Base-by-base conservation (phyloP, 2,113 vertebrate genomes). In the Dermatemys mawii region DNA sequence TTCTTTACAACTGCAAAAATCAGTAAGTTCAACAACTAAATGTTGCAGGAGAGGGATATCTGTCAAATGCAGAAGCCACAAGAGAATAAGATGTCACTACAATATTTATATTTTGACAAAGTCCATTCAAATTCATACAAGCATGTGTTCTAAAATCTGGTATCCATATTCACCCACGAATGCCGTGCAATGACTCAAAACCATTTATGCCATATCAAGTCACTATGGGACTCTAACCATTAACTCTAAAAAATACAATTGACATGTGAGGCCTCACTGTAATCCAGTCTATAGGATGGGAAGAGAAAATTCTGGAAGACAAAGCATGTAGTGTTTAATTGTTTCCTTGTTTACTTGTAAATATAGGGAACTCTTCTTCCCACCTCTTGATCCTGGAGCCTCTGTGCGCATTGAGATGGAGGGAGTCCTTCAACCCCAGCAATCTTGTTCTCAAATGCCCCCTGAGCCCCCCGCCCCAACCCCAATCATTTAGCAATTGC, bases 11-110 rank as follows among this genome's bases (percentile, higher is more conserved):
- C 29, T 92, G 44, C 48, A 91, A 57, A 53, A 86, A 87, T 88
- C 90, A 78, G 92, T 78, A 87, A 79, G 91, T 93, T 76, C 91
- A 49, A 44, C 92, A 92, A 81, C 88, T 90, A 93, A 89, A 92
- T 76, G 11, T 90, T 91, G 84, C 84, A 95, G 79, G 38, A 70
- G 78, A 91, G 27, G 32, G 78, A 92, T 78, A 44, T 41, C 73
- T 90, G 83, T 86, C 81, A 92, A 93, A 85, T 73, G 17, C 11
- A 85, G 79, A 82, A 96, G 83, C 60, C 60, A 79, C 60, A 63
- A 70, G 76, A 51, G 50, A 94, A 44, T 83, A 86, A 88, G 50
- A 63, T 51, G 54, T 93, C 95, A 46, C 49, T 95, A 55, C 85
- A 53, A 88, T 84, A 86, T 55, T 88, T 5, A n/a, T 10, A 54